Base-by-base conservation (phyloP, 2,797 vertebrate genomes). In the Hoplostethus mediterraneus region DNA sequence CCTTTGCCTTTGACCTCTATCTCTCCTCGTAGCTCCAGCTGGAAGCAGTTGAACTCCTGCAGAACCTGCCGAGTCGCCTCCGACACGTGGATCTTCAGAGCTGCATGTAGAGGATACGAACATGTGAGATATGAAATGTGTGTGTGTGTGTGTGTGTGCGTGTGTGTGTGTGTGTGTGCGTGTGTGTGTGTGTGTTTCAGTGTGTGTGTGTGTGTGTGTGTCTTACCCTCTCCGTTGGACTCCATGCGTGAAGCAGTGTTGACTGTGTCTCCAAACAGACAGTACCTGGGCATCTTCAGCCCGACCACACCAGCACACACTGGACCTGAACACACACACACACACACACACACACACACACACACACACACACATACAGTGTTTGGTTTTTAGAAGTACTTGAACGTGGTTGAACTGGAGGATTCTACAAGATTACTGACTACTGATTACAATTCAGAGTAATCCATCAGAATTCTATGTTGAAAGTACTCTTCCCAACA, bases 1-100 rank as follows among this genome's bases (percentile, higher is more conserved):
- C 96, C 96, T 82, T 97, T 97, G 6, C 97, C 96, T 92, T 98
- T 98, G 93, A 98, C 94, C 88, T 97, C 95, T 4, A 97, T 90
- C 1, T 97, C 96, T 3, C 97, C 97, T 60, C 97, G 79, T 48
- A 96, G 93, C 86, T 97, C 94, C 81, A 98, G 90, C 77, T 95
- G 92, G n/a, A 98, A 98, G 72, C 94, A 93, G 61, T 92, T 90
- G 2, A 97, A 96, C 67, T 97, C 96, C 71, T 95, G 92, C 82
- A 98, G 90, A 17, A 97, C 94, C 0, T 85, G 80, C 2, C 90
- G 86, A 5, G 97, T 97, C 10, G 95, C 95, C n/a, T 95, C 94
- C 0, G 97, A 98, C 75, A 97, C 89, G 31, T 98, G 96, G 71
- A 98, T 97, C 93, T 93, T 97, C 71, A 90, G 62, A 38, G 90